Evolutionary conservation across 2,888 invertebrate species (phyloP), one percentile per base, ranked within the genome.

Genomic region (Campaea margaritaria): DNA sequence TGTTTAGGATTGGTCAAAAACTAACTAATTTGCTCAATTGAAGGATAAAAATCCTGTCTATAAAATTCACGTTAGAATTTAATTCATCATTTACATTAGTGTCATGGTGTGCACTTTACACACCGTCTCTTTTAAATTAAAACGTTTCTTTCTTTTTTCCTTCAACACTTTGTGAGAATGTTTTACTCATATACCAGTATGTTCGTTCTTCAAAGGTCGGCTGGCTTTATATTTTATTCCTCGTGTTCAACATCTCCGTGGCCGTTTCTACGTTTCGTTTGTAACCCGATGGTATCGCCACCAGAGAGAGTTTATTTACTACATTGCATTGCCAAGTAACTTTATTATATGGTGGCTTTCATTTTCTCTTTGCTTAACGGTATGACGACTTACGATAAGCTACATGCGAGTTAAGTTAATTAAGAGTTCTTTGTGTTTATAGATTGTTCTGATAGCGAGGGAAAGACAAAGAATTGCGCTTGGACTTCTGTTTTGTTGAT

Each of bases 381-480:
- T 52, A 44, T 44, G 52, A 44, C 44, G 51, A 53, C 46, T 21
- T 11, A 44, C 38, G 53, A 53, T 53, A 53, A 53, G 45, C n/a
- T 14, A 46, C 53, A 53, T 53, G 53, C 53, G 39, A 46, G 27
- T 53, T 8, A 31, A 16, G 45, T 53, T 53, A 45, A 53, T 53
- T 53, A 53, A 53, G 53, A 53, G 36, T n/a, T 21, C 34, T 51
- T 43, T 51, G 42, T 42, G 13, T 28, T 11, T 9, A 31, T 9
- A 31, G 41, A 50, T 50, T 50, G 42, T 28, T 31, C 41, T 49
- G 49, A 49, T 49, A 46, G 27, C n/a, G n/a, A n/a, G n/a, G n/a
- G n/a, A n/a, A n/a, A 7, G 34, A n/a, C 7, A 14, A 27, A 21
- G 16, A 36, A 36, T 12, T 2, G 3, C 12, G 4, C 36, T 21